Base-by-base conservation (phyloP, 2,888 invertebrate genomes). In the Ichneumoninae sp. region DNA sequence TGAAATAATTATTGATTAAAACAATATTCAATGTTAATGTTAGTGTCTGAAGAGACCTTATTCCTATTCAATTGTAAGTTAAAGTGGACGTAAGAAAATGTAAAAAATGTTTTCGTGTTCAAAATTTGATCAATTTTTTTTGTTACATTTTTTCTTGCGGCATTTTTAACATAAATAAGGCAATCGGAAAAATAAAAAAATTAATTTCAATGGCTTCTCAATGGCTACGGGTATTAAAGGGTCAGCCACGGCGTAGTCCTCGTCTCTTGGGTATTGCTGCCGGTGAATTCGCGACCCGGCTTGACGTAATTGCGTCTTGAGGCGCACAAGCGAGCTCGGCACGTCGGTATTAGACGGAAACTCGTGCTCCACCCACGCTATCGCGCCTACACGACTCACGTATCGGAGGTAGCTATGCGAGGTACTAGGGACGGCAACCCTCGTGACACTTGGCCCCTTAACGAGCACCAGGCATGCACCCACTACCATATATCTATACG, bases 371-470 rank as follows among this genome's bases (percentile, higher is more conserved):
- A 69, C 71, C 76, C 57, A 50, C 74, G 50, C 65, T 52, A 65
- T 75, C 75, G 69, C 50, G 60, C 62, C 75, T 65, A 50, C 36
- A 62, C 65, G 50, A 19, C 62, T 80, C 54, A 77, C 60, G 36
- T 84, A 81, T 81, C 78, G 69, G 81, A 70, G 74, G 60, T 69
- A 71, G 84, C 19, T 47, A 36, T 33, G n/a, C 50, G 33, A 74
- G 62, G 74, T 62, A 74, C 47, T 74, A 66, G 33, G 75, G 65
- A 50, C 47, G 50, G 65, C 50, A 71, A 74, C 78, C 65, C 74
- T 84, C 75, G 81, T 84, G 84, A 81, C 84, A 84, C 84, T 84
- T 84, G 81, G 81, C 65, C 60, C 75, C 79, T 85, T 80, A 84
- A 82, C 82, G 84, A 85, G 84, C 82, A 76, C 65, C 79, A 80